Evolutionary conservation across 2,888 invertebrate species (phyloP), one percentile per base, ranked within the genome.

Genomic region (Trilocha varians): DNA sequence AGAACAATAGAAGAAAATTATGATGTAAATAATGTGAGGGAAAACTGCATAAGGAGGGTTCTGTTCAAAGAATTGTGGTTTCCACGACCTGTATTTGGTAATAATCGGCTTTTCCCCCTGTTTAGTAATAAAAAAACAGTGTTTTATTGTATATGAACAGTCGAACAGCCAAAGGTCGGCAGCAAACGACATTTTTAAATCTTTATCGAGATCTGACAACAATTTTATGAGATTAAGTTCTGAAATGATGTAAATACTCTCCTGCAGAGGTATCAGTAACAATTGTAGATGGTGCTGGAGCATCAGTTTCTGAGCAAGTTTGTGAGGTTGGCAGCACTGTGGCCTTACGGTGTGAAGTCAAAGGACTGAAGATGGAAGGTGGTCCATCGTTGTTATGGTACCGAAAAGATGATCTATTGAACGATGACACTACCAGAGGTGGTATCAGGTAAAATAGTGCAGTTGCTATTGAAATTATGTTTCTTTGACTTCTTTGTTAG

Each of bases 211-310:
- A n/a, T n/a, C n/a, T n/a, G n/a, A n/a, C n/a, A n/a, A n/a, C n/a
- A n/a, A n/a, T n/a, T n/a, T n/a, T n/a, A n/a, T n/a, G 18, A 18
- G 18, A 18, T 18, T 5, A 18, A 8, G 8, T 18, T 5, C 18
- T 5, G 4, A 4, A 18, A 8, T 8, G 18, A 18, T 18, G 18
- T 18, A n/a, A n/a, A n/a, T n/a, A 16, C 0, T 3, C 3, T 44
- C 43, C 42, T 39, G 16, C 65, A 84, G 85, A 82, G 59, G 84
- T 84, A 13, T 85, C 83, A 54, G 78, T 85, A 3, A 74, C 74
- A n/a, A 80, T 85, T 16, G 80, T 85, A 2, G 85, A 85, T 49
- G 82, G 82, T 9, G 84, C 84, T 0, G 84, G 85, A 4, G 84
- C 82, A 3, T 65, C 60, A 8, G 79, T 84, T 0, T 66, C 78